These are phyloP conservation scores for Parazoanthus atlanticus DNA, from an alignment of 92 coral and sea anemone genomes.

Conservation along the genomic window DNA sequence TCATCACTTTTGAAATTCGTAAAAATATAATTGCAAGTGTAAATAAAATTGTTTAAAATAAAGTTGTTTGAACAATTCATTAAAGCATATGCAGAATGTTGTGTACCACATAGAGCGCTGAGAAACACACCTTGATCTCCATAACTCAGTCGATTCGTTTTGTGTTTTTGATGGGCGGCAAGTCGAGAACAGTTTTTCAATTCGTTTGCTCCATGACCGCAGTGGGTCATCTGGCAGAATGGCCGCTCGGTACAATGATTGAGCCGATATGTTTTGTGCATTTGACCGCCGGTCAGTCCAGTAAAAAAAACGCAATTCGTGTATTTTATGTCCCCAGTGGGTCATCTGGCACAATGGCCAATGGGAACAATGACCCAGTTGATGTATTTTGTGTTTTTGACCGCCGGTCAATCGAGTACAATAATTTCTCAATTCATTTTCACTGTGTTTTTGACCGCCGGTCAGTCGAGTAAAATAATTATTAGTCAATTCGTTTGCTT, in stretches of 20 bases:
- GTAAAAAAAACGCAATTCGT: background rate
- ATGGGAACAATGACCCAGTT: background rate
- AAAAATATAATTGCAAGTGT: conserved; percentile 7
- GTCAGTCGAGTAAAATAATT: no score
- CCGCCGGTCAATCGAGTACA: background rate
- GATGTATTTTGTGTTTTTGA: background rate
- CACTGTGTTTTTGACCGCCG: no score
- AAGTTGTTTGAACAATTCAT: conserved; percentile 10
- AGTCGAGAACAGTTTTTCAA: background rate
- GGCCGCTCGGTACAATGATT: background rate
- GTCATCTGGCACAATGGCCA: background rate
- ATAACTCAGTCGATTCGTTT: background rate
- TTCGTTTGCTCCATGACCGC: no score
- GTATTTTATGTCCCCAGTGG: background rate
- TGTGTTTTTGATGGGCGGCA: background rate
- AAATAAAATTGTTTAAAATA: conserved; percentile 8
- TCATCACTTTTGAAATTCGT: background rate
- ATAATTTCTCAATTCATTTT: background rate
- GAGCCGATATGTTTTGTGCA: background rate
- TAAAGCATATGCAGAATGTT: background rate
- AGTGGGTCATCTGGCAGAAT: no score
- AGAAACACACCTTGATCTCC: conserved; percentile 7
- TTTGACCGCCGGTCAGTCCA: background rate
- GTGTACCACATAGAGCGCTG: conserved; percentile 10
- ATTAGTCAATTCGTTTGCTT: no score